These are phyloP conservation scores for Pteromalus puparum DNA, from an alignment of 1,140 invertebrate species.

Conservation along the genomic window DNA sequence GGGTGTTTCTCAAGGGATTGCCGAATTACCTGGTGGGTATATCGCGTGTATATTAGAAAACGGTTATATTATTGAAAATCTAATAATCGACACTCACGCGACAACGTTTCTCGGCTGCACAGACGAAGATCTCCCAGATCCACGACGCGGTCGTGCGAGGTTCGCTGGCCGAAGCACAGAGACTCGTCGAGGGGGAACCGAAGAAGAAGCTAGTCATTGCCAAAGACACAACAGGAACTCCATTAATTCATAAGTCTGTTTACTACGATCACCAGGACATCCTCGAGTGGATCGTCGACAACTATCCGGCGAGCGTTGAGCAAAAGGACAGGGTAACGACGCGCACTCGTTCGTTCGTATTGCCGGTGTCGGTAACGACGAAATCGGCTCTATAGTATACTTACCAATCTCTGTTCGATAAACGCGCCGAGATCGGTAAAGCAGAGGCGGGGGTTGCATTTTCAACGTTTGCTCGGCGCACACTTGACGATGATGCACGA, in stretches of 20 bases:
- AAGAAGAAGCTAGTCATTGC: slow-evolving; percentile 81
- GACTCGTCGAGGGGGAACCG: slow-evolving; percentile 75
- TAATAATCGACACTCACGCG: no score
- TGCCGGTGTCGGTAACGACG: no score
- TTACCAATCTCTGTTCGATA: no score
- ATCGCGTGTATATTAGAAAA: not conserved
- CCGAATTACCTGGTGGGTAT: slow-evolving; percentile 81
- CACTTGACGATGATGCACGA: no score
- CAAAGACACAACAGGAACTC: slow-evolving; percentile 84
- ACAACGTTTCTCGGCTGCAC: not conserved
- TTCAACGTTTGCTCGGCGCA: no score
- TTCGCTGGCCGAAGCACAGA: slow-evolving; percentile 79
- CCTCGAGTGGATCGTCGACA: slow-evolving; percentile 83
- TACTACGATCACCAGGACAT: slow-evolving; percentile 85
- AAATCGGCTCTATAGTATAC: no score
- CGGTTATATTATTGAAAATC: not conserved
- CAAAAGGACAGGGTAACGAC: slow-evolving; percentile 83
- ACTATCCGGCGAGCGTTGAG: slow-evolving; percentile 84
- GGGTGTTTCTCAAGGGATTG: slow-evolving; percentile 81
- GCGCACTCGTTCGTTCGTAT: slow-evolving; percentile 71
- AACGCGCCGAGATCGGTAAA: no score
- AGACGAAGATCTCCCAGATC: slow-evolving; percentile 81
- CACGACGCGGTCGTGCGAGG: slow-evolving; percentile 84
- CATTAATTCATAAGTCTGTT: slow-evolving; percentile 87
- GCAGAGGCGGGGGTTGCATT: no score